These are phyloP conservation scores for Apteryx owenii DNA, from an alignment of 2,113 vertebrate species.

Conservation along the genomic window DNA sequence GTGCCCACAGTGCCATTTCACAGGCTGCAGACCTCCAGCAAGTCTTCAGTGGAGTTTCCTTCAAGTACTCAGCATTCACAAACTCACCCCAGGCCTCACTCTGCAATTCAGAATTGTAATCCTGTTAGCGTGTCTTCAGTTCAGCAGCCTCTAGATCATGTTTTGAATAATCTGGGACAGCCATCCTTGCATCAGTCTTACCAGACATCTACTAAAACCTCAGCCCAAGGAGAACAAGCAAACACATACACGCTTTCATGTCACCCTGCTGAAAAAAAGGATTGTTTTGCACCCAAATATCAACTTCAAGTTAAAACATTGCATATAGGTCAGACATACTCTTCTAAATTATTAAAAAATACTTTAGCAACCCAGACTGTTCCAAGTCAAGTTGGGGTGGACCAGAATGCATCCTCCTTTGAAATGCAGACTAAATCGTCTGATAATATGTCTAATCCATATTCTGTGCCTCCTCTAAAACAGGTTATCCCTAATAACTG, in stretches of 20 bases:
- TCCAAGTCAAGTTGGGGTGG: constrained; percentile 72
- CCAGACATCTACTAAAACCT: constrained; percentile 71
- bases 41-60: constrained; percentile 59
- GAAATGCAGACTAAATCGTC: constrained; percentile 62
- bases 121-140: constrained; percentile 66
- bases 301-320: constrained; percentile 85
- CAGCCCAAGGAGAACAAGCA: constrained; percentile 67
- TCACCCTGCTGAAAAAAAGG: constrained; percentile 51
- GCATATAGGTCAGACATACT: constrained; percentile 80
- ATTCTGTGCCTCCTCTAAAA: constrained; percentile 74
- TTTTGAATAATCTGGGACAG: constrained; percentile 81
- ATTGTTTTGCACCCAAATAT: constrained; percentile 91
- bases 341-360: constrained; percentile 75
- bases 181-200: constrained; percentile 74
- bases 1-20: constrained; percentile 72
- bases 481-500: constrained; percentile 59
- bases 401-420: constrained; percentile 27
- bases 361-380: constrained; percentile 78
- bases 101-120: constrained; percentile 73
- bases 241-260: not conserved
- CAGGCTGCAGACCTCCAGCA: constrained; percentile 72
- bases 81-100: constrained; percentile 13
- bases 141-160: constrained; percentile 79
- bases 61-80: constrained; percentile 47
- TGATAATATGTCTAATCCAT: constrained; percentile 77